Evolutionary conservation across 2,797 vertebrate species (phyloP), one percentile per base, ranked within the genome.

Genomic region (Simalia tracyae): DNA sequence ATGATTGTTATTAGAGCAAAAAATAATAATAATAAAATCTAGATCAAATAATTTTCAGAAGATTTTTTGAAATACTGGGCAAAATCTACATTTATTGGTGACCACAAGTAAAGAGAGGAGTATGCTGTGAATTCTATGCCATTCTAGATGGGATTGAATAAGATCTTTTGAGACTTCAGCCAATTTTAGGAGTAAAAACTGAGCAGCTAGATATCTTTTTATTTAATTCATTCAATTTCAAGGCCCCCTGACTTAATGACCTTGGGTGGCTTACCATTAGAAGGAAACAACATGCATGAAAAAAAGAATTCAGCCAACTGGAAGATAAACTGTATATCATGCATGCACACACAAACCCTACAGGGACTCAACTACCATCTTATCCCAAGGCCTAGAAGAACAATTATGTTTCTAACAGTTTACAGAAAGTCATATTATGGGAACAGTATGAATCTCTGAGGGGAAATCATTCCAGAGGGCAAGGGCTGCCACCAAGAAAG

Each of bases 1-100:
- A 28, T 85, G 90, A 17, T 1, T 64, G 1, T 76, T 87, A 57
- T 24, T 89, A 66, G 19, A 94, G 42, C 24, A 42, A 92, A 84
- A 17, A 54, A 54, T 1, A 54, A 9, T 1, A 42, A 42, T 3
- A 76, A 76, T 76, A 64, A 3, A 1, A 90, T 93, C 89, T 92
- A 85, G n/a, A 87, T 89, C 68, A 87, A 92, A 93, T 31, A 92
- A 91, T 31, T 93, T 10, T 91, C 19, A 88, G 86, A 94, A 56
- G 0, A 59, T 92, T 87, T 42, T 89, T 63, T 54, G 42, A 94
- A 54, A 15, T 87, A 0, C 42, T 86, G 1, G 88, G 24, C 28
- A 95, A 95, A 93, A 91, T 24, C 26, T 17, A 90, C 87, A 5
- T 91, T 92, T 89, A 93, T 10, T 94, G 84, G 57, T 42, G 84